Percentiles rank a stretch among this genome's conserved stretches.
These are phyloP conservation scores for Trichoplusia ni DNA, from an alignment of 1,140 invertebrate species.

Conservation along the genomic window DNA sequence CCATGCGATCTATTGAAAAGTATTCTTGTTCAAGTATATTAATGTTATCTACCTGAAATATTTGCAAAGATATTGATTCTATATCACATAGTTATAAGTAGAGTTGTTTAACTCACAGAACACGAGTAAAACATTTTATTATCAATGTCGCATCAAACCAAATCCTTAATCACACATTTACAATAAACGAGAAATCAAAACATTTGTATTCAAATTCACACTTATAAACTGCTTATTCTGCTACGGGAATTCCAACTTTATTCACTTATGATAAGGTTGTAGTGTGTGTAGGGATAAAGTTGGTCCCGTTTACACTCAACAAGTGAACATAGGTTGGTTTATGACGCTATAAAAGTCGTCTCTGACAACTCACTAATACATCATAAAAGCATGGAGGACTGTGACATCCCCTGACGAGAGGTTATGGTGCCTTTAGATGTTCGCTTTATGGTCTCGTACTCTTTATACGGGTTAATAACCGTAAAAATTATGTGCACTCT, in stretches of 20 bases:
- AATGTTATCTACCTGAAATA: no score
- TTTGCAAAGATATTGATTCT: no score
- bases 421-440: constrained; percentile 34
- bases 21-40: no score
- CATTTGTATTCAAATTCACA: constrained; percentile 34
- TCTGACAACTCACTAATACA: constrained; percentile 76
- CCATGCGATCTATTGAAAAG: background rate
- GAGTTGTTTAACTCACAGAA: no score
- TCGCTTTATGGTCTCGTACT: constrained; percentile 11
- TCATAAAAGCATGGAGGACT: constrained; percentile 65
- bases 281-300: background rate
- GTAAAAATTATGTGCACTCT: constrained; percentile 29
- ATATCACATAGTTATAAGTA: no score
- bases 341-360: constrained; percentile 71
- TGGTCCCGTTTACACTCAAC: constrained; percentile 61
- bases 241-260: background rate
- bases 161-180: constrained; percentile 24
- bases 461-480: constrained; percentile 32
- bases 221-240: background rate
- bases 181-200: constrained; percentile 18
- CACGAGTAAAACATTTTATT: background rate
- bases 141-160: constrained; percentile 11
- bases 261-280: background rate
- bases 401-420: constrained; percentile 45
- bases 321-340: constrained; percentile 74